Percentiles rank a stretch among this genome's conserved stretches.
phyloP scores from a whole-genome alignment of 1,140 invertebrate genomes.

The Drosophila kanapiae region DNA sequence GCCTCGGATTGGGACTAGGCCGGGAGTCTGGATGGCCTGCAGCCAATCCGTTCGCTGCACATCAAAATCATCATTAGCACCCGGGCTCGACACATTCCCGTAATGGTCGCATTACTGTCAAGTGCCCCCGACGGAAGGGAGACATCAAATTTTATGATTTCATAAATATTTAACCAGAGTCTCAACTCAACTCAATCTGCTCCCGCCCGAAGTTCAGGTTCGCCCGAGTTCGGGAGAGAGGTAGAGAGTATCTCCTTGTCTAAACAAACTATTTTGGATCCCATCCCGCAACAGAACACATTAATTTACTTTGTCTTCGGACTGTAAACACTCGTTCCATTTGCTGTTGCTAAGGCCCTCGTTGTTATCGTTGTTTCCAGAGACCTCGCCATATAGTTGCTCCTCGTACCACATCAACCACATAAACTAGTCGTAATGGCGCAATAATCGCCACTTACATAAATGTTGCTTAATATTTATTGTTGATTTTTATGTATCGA shows the following conservation, averaged over 20 bases:
- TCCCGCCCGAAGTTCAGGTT: conserved; percentile 26
- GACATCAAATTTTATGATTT: conserved; percentile 85
- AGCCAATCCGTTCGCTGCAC: conserved; percentile 78
- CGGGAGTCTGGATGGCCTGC: conserved; percentile 33
- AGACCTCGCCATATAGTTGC: conserved; percentile 19
- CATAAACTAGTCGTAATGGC: conserved; percentile 68
- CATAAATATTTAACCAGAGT: conserved; percentile 79
- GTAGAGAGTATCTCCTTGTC: conserved; percentile 51
- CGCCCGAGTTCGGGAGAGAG: not conserved
- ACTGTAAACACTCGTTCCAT: conserved; percentile 64
- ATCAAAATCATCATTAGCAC: conserved; percentile 85
- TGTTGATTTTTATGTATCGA: conserved; percentile 50
- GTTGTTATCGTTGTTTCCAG: conserved; percentile 18
- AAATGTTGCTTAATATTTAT: conserved; percentile 74
- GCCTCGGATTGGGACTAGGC: conserved; percentile 27
- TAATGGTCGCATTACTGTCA: conserved; percentile 62
- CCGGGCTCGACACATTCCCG: conserved; percentile 25
- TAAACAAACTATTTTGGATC: conserved; percentile 71
- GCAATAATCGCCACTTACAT: conserved; percentile 78
- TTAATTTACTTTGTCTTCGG: conserved; percentile 79
- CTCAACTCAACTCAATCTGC: conserved; percentile 19
- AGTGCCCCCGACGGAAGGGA: conserved; percentile 65
- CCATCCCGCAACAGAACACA: conserved; percentile 54
- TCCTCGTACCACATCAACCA: conserved; percentile 25
- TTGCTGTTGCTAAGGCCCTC: conserved; percentile 39